Evolutionary conservation across 1,140 invertebrate genomes (phyloP), one percentile per base, ranked within the genome.

Genomic region (Zophobas atratus): DNA sequence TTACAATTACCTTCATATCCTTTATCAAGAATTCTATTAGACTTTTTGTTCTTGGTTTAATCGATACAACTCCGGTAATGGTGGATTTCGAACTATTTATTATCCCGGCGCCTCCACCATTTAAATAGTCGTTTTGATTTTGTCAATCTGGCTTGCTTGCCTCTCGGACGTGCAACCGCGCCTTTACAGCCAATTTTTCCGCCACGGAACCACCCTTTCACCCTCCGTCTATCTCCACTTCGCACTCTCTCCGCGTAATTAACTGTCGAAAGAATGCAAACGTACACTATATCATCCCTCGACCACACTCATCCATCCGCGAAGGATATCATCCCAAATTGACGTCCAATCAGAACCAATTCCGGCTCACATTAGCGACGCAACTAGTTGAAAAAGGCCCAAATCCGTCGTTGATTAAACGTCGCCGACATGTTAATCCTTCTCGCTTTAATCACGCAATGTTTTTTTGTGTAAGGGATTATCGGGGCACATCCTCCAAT

Each of bases 231-330:
- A 60, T 60, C 56, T 60, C 35, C 34, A 8, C 32, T 79, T 55
- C 20, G 74, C 70, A 74, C 46, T 70, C 77, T 38, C 51, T 75
- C 72, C 53, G 33, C 46, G 63, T 79, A 81, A 81, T 81, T 81
- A 81, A 79, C 79, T 81, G 77, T 73, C 79, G 77, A 72, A 78
- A 70, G 77, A 81, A 80, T 80, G 76, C 74, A 77, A 79, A 79
- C 80, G 72, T 78, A 80, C 79, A 80, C 78, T 81, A 70, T 77
- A 81, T 81, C 80, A 81, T 78, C 76, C 77, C 75, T 77, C 79
- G 78, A 57, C 48, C 74, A 76, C 67, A 60, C 79, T 77, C 74
- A 77, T 57, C 74, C 74, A 80, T 75, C 73, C 79, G 76, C 76
- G 76, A 78, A 79, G 71, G 78, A 81, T 81, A 79, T 20, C 20